Evolutionary conservation across 2,113 vertebrate species (phyloP), one percentile per base, ranked within the genome.

Genomic region (Abramis brama): DNA sequence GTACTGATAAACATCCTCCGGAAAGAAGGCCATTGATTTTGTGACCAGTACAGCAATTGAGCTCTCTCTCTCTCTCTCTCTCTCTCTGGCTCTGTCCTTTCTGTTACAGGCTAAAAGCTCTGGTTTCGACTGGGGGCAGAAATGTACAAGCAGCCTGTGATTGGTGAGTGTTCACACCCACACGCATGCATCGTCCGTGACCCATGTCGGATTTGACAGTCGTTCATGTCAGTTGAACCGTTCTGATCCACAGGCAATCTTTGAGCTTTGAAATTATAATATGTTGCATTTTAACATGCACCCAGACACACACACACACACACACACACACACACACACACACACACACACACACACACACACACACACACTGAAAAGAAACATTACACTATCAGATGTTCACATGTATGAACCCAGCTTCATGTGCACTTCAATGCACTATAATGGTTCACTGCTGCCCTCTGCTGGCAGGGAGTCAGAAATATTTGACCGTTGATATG

Each of bases 91-190:
- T 71, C 64, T 71, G 17, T 74, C 68, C 57, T 86, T 83, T 80
- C 74, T 83, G 66, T 82, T 77, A 74, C 84, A 99, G 98, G 84
- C 95, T 98, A 93, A 99, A 99, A 94, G 97, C 98, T 64, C 91
- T 99, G 92, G 97, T 98, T 83, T 98, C 98, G 0, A 99, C 97
- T 0, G 98, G 98, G 64, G 97, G 98, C 91, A 96, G 97, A 93
- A 99, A 98, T 0, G 98, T 99, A 60, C 98, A 99, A 93, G 97
- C 97, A 60, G 98, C 98, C 80, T 99, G 98, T 92, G 98, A 99
- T 95, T 99, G 98, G 98, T 99, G 95, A 95, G 97, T 96, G 92
- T 93, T 89, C 82, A 87, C 45, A 59, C 45, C 33, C 39, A 21
- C 43, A 80, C 45, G 83, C 74, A 82, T 19, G 19, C 25, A 11